A percentile compares a stretch with the other conserved stretches of the same genome.
Evolutionary conservation across 2,888 invertebrate species (phyloP).

Genomic region (Agrochola lychnidis): DNA sequence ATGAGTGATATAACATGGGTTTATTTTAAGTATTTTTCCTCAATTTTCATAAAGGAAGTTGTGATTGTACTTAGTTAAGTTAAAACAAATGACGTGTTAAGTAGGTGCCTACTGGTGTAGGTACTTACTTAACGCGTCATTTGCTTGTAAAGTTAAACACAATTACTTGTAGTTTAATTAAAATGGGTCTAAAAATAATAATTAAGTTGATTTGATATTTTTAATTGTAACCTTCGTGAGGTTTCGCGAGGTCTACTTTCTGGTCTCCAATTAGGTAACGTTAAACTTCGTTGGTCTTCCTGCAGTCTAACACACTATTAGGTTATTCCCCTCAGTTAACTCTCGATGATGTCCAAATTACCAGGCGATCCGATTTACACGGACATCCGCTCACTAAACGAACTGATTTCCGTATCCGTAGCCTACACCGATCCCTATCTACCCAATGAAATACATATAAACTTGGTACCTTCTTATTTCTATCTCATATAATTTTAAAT

Average conservation of each 20-base stretch:
- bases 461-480: background rate
- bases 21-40: background rate
- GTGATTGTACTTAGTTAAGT: slow-evolving; percentile 1
- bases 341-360: no score
- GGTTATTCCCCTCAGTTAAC: background rate
- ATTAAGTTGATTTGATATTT: background rate
- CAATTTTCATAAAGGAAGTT: background rate
- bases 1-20: background rate
- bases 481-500: background rate
- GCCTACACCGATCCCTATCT: background rate
- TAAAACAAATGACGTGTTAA: no score
- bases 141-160: background rate
- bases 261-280: background rate
- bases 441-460: background rate
- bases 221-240: background rate
- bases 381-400: slow-evolving; percentile 9
- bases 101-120: background rate
- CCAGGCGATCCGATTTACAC: background rate
- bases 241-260: background rate
- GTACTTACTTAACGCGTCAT: background rate
- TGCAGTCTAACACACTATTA: background rate
- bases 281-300: background rate
- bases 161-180: background rate
- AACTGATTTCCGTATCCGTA: slow-evolving; percentile 33
- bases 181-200: background rate